A percentile compares a stretch with the other conserved stretches of the same genome.
These are phyloP conservation scores for Oryzias javanicus DNA, from an alignment of 2,113 vertebrate species.

Conservation along the genomic window DNA sequence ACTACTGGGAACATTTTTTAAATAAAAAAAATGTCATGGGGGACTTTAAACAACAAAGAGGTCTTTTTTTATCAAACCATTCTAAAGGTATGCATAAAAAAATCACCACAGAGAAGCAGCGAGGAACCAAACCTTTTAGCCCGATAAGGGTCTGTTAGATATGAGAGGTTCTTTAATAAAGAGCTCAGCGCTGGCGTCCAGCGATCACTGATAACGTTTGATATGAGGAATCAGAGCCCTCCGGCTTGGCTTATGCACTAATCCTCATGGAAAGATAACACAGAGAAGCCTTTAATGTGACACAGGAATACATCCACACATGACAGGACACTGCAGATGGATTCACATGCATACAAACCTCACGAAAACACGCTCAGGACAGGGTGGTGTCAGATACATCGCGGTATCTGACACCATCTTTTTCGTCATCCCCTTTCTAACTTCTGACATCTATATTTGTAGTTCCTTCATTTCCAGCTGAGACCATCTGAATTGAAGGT, in stretches of 20 bases:
- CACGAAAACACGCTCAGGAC: constrained; percentile 1
- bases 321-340: constrained; percentile 4
- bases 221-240: constrained; percentile 43
- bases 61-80: no score
- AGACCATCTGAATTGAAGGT: background rate
- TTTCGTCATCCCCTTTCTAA: constrained; percentile 29
- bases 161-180: constrained; percentile 49
- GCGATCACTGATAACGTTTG: constrained; percentile 52
- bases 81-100: no score
- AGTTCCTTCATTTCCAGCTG: background rate
- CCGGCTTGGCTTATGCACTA: constrained; percentile 57
- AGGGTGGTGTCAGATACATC: constrained; percentile 30
- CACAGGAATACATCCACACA: constrained; percentile 10
- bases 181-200: constrained; percentile 42
- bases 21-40: no score
- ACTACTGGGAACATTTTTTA: no score
- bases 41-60: no score
- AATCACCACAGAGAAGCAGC: no score
- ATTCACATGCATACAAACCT: constrained; percentile 26
- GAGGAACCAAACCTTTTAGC: constrained; percentile 31
- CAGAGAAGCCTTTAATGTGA: constrained; percentile 34
- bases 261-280: constrained; percentile 59
- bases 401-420: constrained; percentile 44
- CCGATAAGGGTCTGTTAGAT: constrained; percentile 46
- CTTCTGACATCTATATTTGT: background rate